phyloP scores from a whole-genome alignment of 2,888 invertebrate species.

The Eurytoma californica region DNA sequence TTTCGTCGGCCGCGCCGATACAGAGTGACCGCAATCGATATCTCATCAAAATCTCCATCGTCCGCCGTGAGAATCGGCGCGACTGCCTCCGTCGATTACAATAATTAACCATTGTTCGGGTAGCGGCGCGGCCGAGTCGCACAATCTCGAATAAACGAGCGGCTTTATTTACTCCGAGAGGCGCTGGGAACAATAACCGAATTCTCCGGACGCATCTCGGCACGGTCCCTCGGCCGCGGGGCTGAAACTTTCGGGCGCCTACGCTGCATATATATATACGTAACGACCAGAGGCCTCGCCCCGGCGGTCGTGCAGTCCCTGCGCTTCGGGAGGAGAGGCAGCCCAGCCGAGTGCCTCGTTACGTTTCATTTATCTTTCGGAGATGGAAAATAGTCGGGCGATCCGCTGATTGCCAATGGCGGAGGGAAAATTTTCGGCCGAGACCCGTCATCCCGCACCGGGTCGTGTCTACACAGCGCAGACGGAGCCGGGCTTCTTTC shows the following conservation, averaged over 20 bases:
- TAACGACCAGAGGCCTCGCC: not conserved
- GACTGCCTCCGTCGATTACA: not conserved
- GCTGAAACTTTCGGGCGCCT: slow-evolving; percentile 38
- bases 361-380: slow-evolving; percentile 53
- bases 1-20: too few relatives aligned
- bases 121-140: not conserved
- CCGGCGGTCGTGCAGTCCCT: not conserved
- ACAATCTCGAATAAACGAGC: not conserved
- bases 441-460: not conserved
- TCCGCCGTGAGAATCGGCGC: too few relatives aligned
- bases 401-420: slow-evolving; percentile 32
- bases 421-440: slow-evolving; percentile 14
- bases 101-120: slow-evolving; percentile 8
- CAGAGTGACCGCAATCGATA: too few relatives aligned
- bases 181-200: slow-evolving; percentile 7
- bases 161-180: not conserved
- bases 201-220: not conserved
- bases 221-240: not conserved
- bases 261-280: not conserved
- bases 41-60: too few relatives aligned
- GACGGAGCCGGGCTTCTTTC: not conserved
- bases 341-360: slow-evolving; percentile 36
- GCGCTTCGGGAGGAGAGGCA: not conserved
- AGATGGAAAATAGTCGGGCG: slow-evolving; percentile 42
- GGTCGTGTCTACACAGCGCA: too few relatives aligned